phyloP scores from a whole-genome alignment of 2,113 vertebrate genomes.

The Istiophorus platypterus region DNA sequence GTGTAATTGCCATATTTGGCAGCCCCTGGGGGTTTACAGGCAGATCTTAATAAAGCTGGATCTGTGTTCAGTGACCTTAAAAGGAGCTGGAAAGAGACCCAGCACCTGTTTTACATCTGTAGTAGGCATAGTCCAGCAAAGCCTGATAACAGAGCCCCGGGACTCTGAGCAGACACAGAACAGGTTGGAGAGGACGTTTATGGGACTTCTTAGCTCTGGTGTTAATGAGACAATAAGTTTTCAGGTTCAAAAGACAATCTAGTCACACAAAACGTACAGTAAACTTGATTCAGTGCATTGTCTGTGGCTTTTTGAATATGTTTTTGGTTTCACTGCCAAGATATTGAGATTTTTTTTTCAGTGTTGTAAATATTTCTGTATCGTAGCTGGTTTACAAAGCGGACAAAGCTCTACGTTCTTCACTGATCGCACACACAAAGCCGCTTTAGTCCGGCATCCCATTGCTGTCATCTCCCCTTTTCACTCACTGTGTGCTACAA shows the following conservation, averaged over 20 bases:
- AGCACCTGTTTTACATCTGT: conserved; percentile 85
- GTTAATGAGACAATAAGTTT: conserved; percentile 41
- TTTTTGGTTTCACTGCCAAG: neutral
- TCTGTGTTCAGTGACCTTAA: conserved; percentile 83
- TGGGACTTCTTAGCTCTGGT: conserved; percentile 22
- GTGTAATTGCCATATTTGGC: conserved; percentile 85
- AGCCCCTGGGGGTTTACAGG: conserved; percentile 74
- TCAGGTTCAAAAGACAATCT: neutral
- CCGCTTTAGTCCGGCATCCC: conserved; percentile 51
- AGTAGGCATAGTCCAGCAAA: conserved; percentile 48
- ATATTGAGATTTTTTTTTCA: neutral
- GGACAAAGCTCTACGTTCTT: conserved; percentile 16
- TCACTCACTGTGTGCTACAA: conserved; percentile 27
- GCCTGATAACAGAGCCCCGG: conserved; percentile 68
- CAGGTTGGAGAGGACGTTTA: conserved; percentile 46
- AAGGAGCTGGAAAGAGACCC: conserved; percentile 79
- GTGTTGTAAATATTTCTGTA: neutral
- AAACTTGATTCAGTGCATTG: neutral
- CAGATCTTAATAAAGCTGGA: conserved; percentile 83
- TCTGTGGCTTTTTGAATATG: neutral
- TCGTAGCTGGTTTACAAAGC: conserved; percentile 6
- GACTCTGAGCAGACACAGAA: conserved; percentile 27
- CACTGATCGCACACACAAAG: conserved; percentile 51
- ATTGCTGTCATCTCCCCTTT: conserved; percentile 45
- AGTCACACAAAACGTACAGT: neutral